Conservation (phyloP, 1,140 invertebrate species). For the Heliothis subflexa region DNA sequence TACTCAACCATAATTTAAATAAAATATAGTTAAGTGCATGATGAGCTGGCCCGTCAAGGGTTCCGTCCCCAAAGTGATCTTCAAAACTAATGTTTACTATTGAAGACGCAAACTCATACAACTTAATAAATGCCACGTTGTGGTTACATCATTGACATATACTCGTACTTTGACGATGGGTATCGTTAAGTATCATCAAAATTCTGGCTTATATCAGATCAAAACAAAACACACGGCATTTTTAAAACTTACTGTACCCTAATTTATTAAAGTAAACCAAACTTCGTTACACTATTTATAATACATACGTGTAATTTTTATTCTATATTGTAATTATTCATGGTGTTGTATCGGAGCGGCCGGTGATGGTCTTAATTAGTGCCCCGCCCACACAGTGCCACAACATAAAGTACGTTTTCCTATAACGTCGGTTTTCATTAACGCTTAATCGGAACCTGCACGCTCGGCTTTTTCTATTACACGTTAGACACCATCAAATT, state of each 20-base stretch:
- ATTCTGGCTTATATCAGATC: not conserved
- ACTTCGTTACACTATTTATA: not conserved
- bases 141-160: too few species aligned
- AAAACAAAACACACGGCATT: not conserved
- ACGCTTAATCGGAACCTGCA: conserved; percentile 36
- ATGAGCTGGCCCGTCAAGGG: not conserved
- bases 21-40: not conserved
- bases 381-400: conserved; percentile 42
- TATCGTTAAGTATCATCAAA: too few species aligned
- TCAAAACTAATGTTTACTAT: too few species aligned
- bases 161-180: too few species aligned
- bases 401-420: conserved; percentile 47
- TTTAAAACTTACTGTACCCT: not conserved
- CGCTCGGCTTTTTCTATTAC: conserved; percentile 27
- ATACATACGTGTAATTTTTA: not conserved
- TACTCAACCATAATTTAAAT: conserved; percentile 34
- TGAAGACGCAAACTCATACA: not conserved
- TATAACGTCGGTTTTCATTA: conserved; percentile 52
- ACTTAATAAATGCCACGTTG: too few species aligned
- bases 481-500: conserved; percentile 30
- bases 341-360: conserved; percentile 18
- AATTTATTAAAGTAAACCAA: not conserved
- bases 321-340: conserved; percentile 48
- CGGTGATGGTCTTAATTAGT: conserved; percentile 53
- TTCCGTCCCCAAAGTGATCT: not conserved